A percentile compares a stretch with the other conserved stretches of the same genome.
These are phyloP conservation scores for Acanthosepion lycidas DNA, from an alignment of 2,888 invertebrate genomes.

Conservation along the genomic window DNA sequence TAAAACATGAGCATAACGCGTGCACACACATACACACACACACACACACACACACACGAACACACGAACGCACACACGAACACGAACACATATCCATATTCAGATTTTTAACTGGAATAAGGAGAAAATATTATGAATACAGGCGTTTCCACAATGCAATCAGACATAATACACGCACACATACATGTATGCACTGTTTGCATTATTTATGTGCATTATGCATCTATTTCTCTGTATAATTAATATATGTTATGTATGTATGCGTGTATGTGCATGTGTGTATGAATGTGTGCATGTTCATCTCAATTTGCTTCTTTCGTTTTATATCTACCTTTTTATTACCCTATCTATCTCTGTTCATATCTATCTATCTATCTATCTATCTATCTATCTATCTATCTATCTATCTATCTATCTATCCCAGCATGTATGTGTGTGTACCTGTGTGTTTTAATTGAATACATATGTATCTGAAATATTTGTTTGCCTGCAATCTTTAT, in stretches of 20 bases:
- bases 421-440: neutral
- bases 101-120: too few relatives aligned
- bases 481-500: neutral
- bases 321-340: too few relatives aligned
- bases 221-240: neutral
- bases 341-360: too few relatives aligned
- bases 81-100: too few relatives aligned
- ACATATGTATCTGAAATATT: neutral
- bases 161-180: neutral
- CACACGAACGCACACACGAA: too few relatives aligned
- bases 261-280: neutral
- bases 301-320: too few relatives aligned
- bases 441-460: neutral
- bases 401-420: too few relatives aligned
- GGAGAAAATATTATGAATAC: too few relatives aligned
- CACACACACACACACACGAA: neutral
- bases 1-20: neutral
- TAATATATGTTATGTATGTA: neutral
- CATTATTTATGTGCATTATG: too few relatives aligned
- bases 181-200: neutral
- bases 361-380: too few relatives aligned
- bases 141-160: too few relatives aligned
- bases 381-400: too few relatives aligned
- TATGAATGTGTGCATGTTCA: neutral
- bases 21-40: neutral